phyloP scores from a whole-genome alignment of 2,888 invertebrate genomes.

The Lepidochitona cinerea region DNA sequence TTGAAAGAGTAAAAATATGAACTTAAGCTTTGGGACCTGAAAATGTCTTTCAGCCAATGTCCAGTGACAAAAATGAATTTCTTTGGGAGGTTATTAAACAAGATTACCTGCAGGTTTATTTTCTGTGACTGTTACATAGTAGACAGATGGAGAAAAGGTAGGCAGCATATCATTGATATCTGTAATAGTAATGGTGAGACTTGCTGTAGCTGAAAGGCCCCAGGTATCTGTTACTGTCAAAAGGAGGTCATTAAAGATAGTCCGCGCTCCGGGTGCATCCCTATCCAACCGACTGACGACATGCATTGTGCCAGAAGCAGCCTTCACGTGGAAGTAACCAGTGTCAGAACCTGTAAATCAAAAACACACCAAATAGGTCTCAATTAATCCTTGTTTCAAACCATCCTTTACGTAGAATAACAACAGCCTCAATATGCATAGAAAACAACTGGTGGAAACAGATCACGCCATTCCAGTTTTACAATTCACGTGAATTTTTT shows the following conservation, averaged over 20 bases:
- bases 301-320: neutral
- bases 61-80: too few species aligned
- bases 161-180: conserved; percentile 28
- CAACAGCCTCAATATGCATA: too few species aligned
- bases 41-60: too few species aligned
- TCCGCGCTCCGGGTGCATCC: neutral
- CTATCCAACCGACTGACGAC: neutral
- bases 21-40: too few species aligned
- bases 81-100: neutral
- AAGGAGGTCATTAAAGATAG: neutral
- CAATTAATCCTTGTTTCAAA: too few species aligned
- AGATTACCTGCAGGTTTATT: neutral
- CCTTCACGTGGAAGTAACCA: neutral
- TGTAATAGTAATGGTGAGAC: conserved; percentile 23
- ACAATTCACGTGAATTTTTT: too few species aligned
- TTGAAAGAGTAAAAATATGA: too few species aligned
- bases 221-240: conserved; percentile 11
- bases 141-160: conserved; percentile 14
- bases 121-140: neutral
- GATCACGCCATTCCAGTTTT: too few species aligned
- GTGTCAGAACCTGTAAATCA: neutral
- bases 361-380: too few species aligned
- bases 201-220: conserved; percentile 9
- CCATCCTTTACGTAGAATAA: too few species aligned
- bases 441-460: too few species aligned